Percentiles rank a stretch among this genome's conserved stretches.
Evolutionary conservation across 2,888 invertebrate species (phyloP).

Genomic region (Morpho deidamia): DNA sequence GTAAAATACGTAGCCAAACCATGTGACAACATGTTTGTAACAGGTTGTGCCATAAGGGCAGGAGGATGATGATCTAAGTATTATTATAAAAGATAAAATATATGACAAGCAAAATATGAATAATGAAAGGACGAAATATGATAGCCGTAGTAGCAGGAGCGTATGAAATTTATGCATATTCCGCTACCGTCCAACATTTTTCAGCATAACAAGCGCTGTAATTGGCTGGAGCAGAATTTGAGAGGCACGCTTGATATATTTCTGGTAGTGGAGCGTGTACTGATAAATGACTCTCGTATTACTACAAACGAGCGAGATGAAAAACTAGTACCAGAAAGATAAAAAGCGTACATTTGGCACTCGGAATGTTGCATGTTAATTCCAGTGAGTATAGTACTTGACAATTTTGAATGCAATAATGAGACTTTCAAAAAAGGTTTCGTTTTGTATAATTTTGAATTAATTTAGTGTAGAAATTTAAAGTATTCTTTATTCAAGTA

Average conservation of each 20-base stretch:
- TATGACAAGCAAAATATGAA: constrained; percentile 1
- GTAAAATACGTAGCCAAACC: too few species aligned
- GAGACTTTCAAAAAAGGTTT: too few species aligned
- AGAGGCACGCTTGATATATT: constrained; percentile 46
- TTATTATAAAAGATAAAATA: too few species aligned
- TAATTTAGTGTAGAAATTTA: too few species aligned
- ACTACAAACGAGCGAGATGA: constrained; percentile 20
- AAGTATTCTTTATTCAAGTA: too few species aligned
- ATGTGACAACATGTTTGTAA: too few species aligned
- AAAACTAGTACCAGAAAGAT: constrained; percentile 9
- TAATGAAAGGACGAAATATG: constrained; percentile 17
- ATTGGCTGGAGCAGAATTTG: constrained; percentile 57
- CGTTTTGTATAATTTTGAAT: too few species aligned
- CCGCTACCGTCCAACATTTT: constrained; percentile 47
- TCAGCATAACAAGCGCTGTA: constrained; percentile 63
- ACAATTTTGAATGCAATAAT: neutral
- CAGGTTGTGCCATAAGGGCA: too few species aligned
- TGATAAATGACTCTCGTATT: constrained; percentile 32
- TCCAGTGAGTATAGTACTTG: neutral
- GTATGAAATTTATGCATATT: constrained; percentile 33
- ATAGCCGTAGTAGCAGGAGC: constrained; percentile 17
- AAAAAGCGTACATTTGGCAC: constrained; percentile 4
- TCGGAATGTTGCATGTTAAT: constrained; percentile 1
- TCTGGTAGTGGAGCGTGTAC: constrained; percentile 27
- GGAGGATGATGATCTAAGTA: too few species aligned